phyloP scores from a whole-genome alignment of 2,888 invertebrate genomes.

The Drosophila paranaensis region DNA sequence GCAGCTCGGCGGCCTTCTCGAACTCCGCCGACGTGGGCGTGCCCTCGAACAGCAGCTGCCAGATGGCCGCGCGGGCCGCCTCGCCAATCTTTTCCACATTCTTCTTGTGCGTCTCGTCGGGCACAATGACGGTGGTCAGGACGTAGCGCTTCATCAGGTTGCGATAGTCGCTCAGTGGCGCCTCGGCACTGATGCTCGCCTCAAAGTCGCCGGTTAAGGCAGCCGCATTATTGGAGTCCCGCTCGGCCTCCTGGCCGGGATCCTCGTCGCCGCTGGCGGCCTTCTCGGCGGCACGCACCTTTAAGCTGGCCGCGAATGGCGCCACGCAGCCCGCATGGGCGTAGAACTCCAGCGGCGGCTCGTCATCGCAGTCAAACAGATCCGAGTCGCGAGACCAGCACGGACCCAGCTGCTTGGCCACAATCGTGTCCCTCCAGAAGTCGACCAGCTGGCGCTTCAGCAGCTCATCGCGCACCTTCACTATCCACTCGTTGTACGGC shows the following conservation, averaged over 20 bases:
- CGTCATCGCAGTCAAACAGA: conserved; percentile 74
- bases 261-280: conserved; percentile 16
- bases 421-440: conserved; percentile 74
- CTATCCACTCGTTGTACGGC: conserved; percentile 80
- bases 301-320: conserved; percentile 66
- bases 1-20: conserved; percentile 58
- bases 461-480: conserved; percentile 66
- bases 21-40: conserved; percentile 24
- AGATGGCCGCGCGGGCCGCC: conserved; percentile 54
- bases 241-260: background rate
- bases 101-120: conserved; percentile 56
- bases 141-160: conserved; percentile 68
- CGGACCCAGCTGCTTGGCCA: conserved; percentile 71
- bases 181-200: conserved; percentile 37
- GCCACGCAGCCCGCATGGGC: conserved; percentile 69
- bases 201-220: conserved; percentile 60
- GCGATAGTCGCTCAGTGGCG: conserved; percentile 63
- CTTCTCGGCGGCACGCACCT: conserved; percentile 38
- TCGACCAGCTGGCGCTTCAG: conserved; percentile 60
- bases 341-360: conserved; percentile 73
- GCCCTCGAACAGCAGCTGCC: conserved; percentile 69
- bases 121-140: conserved; percentile 44
- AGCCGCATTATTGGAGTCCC: conserved; percentile 33
- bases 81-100: conserved; percentile 61
- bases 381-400: conserved; percentile 77